A percentile compares a stretch with the other conserved stretches of the same genome.
Conservation (phyloP, 1,140 invertebrate species). For the Oryzaephilus surinamensis region DNA sequence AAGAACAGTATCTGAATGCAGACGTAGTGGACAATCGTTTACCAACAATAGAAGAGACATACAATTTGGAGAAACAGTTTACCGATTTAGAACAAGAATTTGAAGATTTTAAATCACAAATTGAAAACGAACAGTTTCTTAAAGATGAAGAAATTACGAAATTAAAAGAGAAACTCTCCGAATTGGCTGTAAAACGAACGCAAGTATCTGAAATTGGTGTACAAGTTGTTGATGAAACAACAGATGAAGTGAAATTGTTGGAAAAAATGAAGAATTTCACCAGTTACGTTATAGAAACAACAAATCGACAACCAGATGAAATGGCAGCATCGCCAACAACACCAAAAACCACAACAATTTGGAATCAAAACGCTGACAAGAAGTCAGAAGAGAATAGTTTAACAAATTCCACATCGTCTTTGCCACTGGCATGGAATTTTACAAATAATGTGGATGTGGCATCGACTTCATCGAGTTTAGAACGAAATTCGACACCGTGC, state of each 20-base stretch:
- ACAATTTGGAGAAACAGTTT: slow-evolving; percentile 62
- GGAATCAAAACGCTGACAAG: background rate
- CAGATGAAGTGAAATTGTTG: background rate
- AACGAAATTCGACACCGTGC: slow-evolving; percentile 24
- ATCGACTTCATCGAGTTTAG: slow-evolving; percentile 16
- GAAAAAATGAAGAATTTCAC: slow-evolving; percentile 23
- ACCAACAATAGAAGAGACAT: slow-evolving; percentile 65
- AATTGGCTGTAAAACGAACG: slow-evolving; percentile 15
- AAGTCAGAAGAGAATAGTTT: slow-evolving; percentile 1
- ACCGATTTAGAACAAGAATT: slow-evolving; percentile 61
- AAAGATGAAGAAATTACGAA: slow-evolving; percentile 45
- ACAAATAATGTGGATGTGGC: slow-evolving; percentile 6
- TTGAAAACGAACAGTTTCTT: slow-evolving; percentile 36
- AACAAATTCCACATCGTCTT: background rate
- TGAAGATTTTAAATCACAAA: slow-evolving; percentile 42
- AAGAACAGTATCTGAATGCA: slow-evolving; percentile 56
- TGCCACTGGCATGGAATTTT: background rate
- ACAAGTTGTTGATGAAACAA: slow-evolving; percentile 16
- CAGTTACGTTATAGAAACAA: slow-evolving; percentile 12
- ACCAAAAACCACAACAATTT: slow-evolving; percentile 2
- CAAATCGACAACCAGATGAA: slow-evolving; percentile 19
- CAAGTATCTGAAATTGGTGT: slow-evolving; percentile 17
- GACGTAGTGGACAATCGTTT: slow-evolving; percentile 41
- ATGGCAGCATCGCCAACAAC: slow-evolving; percentile 12
- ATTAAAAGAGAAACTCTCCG: slow-evolving; percentile 41